Evolutionary conservation across 30 jellyfish, hydroid and myxozoan species (phyloP).

Genomic region (Cassiopea xamachana): DNA sequence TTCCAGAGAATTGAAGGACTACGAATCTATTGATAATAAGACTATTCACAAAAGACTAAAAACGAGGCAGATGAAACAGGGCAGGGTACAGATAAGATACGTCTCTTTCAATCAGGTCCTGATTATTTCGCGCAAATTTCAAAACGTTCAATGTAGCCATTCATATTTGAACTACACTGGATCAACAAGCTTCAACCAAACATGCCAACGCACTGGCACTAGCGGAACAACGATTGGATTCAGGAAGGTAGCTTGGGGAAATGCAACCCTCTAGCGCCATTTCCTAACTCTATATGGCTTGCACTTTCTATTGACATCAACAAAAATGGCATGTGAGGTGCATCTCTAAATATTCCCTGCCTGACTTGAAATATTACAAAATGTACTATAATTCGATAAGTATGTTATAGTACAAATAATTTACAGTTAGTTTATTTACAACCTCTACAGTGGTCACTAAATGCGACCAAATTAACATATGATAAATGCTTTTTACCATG

Average conservation of each 20-base stretch:
- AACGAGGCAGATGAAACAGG: too few relatives aligned
- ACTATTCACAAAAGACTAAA: too few relatives aligned
- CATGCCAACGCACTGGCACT: too few relatives aligned
- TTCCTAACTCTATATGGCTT: background rate
- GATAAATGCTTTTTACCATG: background rate
- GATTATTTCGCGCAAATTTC: too few relatives aligned
- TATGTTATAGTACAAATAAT: background rate
- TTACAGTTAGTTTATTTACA: constrained; percentile 20
- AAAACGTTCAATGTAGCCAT: too few relatives aligned
- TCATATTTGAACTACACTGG: too few relatives aligned
- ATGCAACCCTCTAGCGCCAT: background rate
- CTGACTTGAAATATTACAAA: constrained; percentile 21
- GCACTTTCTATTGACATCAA: background rate
- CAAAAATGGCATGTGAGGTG: constrained; percentile 25
- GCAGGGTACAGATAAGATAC: too few relatives aligned
- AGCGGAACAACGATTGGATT: too few relatives aligned
- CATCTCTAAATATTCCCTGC: constrained; percentile 37
- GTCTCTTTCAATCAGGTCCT: too few relatives aligned
- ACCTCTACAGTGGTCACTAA: background rate
- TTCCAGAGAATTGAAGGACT: too few relatives aligned
- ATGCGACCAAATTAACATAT: background rate
- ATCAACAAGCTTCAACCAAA: too few relatives aligned
- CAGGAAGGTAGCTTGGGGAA: background rate
- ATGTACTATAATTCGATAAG: background rate
- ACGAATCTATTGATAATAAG: too few relatives aligned